Conservation (phyloP, 1,140 invertebrate genomes). For the Drosophila pachea region DNA sequence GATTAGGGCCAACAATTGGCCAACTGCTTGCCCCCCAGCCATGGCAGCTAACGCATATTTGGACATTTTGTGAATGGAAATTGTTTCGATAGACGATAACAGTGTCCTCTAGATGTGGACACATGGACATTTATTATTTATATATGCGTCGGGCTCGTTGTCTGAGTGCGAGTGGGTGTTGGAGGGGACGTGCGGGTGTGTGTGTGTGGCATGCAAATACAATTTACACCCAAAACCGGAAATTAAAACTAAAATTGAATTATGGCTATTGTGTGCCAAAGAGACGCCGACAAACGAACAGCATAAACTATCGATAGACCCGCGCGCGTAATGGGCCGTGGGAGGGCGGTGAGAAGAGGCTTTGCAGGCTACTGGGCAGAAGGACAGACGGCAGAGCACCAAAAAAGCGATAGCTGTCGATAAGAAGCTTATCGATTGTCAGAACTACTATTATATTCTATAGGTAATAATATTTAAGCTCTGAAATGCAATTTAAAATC, state of each 20-base stretch:
- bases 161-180: neutral
- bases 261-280: conserved; percentile 57
- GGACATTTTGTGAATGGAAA: conserved; percentile 4
- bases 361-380: neutral
- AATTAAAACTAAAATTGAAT: conserved; percentile 78
- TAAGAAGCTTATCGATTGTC: neutral
- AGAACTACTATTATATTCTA: too few relatives aligned
- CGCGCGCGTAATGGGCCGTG: neutral
- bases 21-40: neutral
- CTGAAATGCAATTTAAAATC: too few relatives aligned
- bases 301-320: conserved; percentile 29
- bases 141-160: conserved; percentile 5
- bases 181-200: neutral
- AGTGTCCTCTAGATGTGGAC: neutral
- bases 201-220: conserved; percentile 53
- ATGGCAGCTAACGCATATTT: neutral
- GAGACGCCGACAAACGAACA: neutral
- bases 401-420: neutral
- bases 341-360: neutral
- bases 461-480: too few relatives aligned
- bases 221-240: conserved; percentile 70
- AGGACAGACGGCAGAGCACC: neutral
- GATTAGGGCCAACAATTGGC: too few relatives aligned
- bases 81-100: conserved; percentile 22
- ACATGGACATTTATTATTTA: conserved; percentile 4